These are phyloP conservation scores for Cirrhinus mrigala DNA, from an alignment of 2,797 vertebrate species.

Conservation along the genomic window DNA sequence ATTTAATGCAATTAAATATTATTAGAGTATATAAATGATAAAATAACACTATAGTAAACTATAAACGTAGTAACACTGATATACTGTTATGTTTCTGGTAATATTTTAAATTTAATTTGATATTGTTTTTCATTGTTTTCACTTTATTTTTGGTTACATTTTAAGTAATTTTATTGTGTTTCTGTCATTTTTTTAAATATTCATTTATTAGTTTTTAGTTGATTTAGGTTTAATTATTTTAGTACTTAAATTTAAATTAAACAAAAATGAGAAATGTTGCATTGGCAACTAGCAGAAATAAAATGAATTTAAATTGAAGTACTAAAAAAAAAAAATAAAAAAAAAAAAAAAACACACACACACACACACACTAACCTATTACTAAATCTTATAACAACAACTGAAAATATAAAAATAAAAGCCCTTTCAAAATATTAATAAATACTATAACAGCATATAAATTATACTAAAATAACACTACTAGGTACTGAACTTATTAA, in stretches of 20 bases:
- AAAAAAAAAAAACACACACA: too few species aligned
- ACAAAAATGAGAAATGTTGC: not conserved
- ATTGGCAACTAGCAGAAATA: not conserved
- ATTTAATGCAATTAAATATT: not conserved
- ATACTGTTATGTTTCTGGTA: not conserved
- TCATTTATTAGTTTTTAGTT: not conserved
- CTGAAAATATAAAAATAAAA: too few species aligned
- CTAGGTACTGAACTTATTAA: too few species aligned
- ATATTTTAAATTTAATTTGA: not conserved
- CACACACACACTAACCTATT: too few species aligned
- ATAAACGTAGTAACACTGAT: too few species aligned
- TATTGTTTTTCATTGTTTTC: not conserved
- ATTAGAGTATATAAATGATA: not conserved
- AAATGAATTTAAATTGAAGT: not conserved
- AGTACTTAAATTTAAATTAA: not conserved
- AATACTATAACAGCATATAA: too few species aligned
- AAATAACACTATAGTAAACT: not conserved
- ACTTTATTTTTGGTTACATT: not conserved
- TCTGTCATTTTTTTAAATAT: not conserved
- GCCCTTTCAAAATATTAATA: too few species aligned
- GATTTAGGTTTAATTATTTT: not conserved
- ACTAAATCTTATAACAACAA: not conserved
- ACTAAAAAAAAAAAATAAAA: not conserved
- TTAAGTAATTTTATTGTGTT: not conserved
- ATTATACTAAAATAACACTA: too few species aligned